A percentile compares a stretch with the other conserved stretches of the same genome.
Conservation (phyloP, 2,797 vertebrate species). For the Limosa lapponica region DNA sequence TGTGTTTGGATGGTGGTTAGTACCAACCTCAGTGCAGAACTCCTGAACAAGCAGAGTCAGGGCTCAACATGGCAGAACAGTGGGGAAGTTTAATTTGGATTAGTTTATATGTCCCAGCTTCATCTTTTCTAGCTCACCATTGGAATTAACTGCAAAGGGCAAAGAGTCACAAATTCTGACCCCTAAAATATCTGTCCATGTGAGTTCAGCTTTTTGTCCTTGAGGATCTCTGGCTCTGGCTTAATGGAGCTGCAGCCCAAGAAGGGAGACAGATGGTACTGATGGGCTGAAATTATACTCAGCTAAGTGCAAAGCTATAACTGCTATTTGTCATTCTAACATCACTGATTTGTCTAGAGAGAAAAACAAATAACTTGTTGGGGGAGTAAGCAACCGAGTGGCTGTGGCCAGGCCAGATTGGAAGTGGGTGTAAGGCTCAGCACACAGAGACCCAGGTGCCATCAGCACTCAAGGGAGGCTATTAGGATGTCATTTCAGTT, state of each 20-base stretch:
- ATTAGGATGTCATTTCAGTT: constrained; percentile 65
- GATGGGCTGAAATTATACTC: constrained; percentile 70
- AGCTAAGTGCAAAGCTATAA: constrained; percentile 71
- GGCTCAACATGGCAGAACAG: not conserved
- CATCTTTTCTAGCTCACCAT: not conserved
- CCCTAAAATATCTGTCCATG: not conserved
- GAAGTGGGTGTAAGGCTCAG: constrained; percentile 63
- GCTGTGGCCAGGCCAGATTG: constrained; percentile 68
- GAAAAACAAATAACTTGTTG: constrained; percentile 71
- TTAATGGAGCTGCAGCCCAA: constrained; percentile 60
- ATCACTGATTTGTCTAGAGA: constrained; percentile 68
- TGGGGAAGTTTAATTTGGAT: not conserved
- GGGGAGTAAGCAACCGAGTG: constrained; percentile 54
- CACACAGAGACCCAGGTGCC: constrained; percentile 63
- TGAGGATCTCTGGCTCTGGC: constrained; percentile 23
- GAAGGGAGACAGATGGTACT: constrained; percentile 69
- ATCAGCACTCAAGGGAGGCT: constrained; percentile 40
- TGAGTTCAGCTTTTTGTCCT: constrained; percentile 52
- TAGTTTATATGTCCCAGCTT: not conserved
- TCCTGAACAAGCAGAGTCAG: not conserved
- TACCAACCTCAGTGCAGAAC: not conserved
- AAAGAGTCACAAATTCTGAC: not conserved
- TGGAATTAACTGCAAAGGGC: not conserved
- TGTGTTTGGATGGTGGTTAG: not conserved
- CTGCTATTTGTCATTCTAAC: constrained; percentile 72